phyloP scores from a whole-genome alignment of 2,113 vertebrate species.

The Brachyhypopomus gauderio region DNA sequence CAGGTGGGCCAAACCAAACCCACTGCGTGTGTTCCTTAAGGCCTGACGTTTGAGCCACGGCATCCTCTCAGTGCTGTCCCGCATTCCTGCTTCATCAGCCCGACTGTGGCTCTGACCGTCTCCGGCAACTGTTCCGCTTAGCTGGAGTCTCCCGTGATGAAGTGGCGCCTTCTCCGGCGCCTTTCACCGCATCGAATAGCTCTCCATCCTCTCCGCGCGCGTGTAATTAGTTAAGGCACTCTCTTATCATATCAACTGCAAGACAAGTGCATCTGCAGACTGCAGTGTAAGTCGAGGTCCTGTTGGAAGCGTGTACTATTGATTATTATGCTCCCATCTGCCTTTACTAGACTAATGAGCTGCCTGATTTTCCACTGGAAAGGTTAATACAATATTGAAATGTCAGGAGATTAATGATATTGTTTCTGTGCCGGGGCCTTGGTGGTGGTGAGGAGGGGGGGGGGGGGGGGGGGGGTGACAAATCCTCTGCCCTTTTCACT shows the following conservation, averaged over 20 bases:
- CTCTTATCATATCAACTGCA: constrained; percentile 58
- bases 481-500: constrained; percentile 77
- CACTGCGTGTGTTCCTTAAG: too few relatives aligned
- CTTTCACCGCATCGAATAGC: constrained; percentile 26
- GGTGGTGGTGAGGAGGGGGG: constrained; percentile 33
- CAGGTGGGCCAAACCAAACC: too few relatives aligned
- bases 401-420: constrained; percentile 82
- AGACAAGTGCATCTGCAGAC: constrained; percentile 65
- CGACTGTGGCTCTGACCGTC: not conserved
- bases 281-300: constrained; percentile 64
- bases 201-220: constrained; percentile 36
- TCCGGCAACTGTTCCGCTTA: constrained; percentile 6
- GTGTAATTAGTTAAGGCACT: constrained; percentile 60
- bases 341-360: constrained; percentile 78
- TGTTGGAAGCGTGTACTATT: constrained; percentile 75
- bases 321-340: constrained; percentile 74
- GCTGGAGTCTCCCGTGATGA: constrained; percentile 30
- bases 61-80: not conserved
- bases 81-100: not conserved
- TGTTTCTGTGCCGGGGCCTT: constrained; percentile 69
- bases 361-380: constrained; percentile 72
- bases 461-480: constrained; percentile 67
- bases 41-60: not conserved
- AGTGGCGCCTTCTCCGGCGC: constrained; percentile 17
- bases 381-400: constrained; percentile 86